Evolutionary conservation across 2,113 vertebrate genomes (phyloP).

Genomic region (Sphyrna mokarran): DNA sequence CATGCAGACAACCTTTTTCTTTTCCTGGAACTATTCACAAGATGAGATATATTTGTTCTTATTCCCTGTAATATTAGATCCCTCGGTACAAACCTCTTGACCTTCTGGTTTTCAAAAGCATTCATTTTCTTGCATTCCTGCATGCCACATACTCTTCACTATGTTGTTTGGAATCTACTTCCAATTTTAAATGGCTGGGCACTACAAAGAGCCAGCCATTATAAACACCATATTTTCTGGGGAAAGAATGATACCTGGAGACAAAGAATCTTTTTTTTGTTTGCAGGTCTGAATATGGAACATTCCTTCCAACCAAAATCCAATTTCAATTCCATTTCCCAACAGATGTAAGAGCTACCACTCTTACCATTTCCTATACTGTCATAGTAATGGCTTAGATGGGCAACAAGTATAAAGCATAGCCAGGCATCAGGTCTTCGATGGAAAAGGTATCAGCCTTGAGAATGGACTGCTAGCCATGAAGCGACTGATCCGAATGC

Average conservation of each 20-base stretch:
- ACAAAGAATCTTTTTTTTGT: not conserved
- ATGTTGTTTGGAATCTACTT: not conserved
- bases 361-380: not conserved
- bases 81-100: slow-evolving; percentile 38
- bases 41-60: slow-evolving; percentile 37
- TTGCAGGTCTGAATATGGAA: not conserved
- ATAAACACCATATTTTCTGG: slow-evolving; percentile 8
- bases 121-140: slow-evolving; percentile 38
- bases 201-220: not conserved
- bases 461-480: not conserved
- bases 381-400: not conserved
- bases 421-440: not conserved
- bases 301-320: not conserved
- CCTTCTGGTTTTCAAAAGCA: slow-evolving; percentile 34
- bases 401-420: not conserved
- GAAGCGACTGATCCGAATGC: not conserved
- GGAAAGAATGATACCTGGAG: not conserved
- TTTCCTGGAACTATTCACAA: not conserved
- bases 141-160: slow-evolving; percentile 32
- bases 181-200: not conserved
- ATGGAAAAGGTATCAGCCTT: not conserved
- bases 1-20: not conserved
- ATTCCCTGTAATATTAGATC: slow-evolving; percentile 43
- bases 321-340: not conserved
- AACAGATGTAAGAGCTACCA: not conserved